A percentile compares a stretch with the other conserved stretches of the same genome.
Conservation (phyloP, 2,888 invertebrate genomes). For the Girardia tigrina region DNA sequence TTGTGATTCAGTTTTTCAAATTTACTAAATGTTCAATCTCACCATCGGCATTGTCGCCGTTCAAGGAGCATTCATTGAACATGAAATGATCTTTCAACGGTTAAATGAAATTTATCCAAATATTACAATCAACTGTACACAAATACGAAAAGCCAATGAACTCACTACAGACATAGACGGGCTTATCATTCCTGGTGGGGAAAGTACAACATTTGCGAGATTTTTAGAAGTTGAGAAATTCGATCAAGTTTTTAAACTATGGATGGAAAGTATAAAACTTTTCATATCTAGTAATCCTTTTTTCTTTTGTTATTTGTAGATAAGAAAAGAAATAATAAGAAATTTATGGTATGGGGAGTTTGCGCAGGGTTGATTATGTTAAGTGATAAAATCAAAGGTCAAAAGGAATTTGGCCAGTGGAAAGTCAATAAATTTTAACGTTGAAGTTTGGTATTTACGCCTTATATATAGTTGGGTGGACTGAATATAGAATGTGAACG, state of each 20-base stretch:
- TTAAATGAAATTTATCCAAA: background rate
- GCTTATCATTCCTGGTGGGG: slow-evolving; percentile 45
- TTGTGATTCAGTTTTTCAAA: no score
- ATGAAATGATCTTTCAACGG: slow-evolving; percentile 38
- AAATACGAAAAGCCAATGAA: slow-evolving; percentile 32
- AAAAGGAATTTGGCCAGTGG: slow-evolving; percentile 42
- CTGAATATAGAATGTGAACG: background rate
- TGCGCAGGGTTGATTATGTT: slow-evolving; percentile 46
- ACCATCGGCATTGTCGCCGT: slow-evolving; percentile 43
- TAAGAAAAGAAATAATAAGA: background rate
- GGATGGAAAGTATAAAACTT: slow-evolving; percentile 34
- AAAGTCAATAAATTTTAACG: slow-evolving; percentile 39
- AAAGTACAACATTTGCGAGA: slow-evolving; percentile 44
- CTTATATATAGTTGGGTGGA: background rate
- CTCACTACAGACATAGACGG: slow-evolving; percentile 40
- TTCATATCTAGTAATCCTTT: background rate
- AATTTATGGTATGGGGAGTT: slow-evolving; percentile 42
- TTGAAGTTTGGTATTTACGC: background rate
- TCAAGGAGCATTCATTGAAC: slow-evolving; percentile 45
- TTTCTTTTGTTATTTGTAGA: background rate
- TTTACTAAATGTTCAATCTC: no score
- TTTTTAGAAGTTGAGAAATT: slow-evolving; percentile 40
- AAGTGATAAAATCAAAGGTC: slow-evolving; percentile 41
- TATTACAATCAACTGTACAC: background rate
- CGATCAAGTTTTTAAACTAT: slow-evolving; percentile 1